Evolutionary conservation across 2,113 vertebrate species (phyloP), one percentile per base, ranked within the genome.

Genomic region (Ariopsis seemanni): DNA sequence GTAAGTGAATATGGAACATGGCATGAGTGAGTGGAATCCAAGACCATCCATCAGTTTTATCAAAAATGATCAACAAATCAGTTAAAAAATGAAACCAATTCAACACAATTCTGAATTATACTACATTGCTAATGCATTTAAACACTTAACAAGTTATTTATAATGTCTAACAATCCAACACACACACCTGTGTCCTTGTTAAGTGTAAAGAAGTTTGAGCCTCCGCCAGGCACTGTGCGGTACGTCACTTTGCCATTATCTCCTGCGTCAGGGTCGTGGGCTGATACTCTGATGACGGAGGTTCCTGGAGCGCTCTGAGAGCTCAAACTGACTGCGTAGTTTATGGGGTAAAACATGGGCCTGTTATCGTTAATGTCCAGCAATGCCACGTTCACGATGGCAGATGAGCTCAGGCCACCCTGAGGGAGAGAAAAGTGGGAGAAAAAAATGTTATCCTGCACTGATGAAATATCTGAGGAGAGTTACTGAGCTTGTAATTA

Each of bases 321-420:
- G 88, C 98, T 99, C 86, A 99, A 94, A 90, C 98, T 99, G 90
- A 96, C 96, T 0, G 97, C 96, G 34, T 99, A 99, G 85, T 97
- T 95, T 86, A 96, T 88, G 0, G 98, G 98, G 89, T 99, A 99
- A 88, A 99, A 99, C 75, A 94, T 94, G 0, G 98, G 98, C 3
- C 94, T 94, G 91, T 99, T 99, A 94, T 99, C 98, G 9, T 99
- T 99, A 7, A 98, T 94, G 50, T 99, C 98, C 82, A 95, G 95
- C 90, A 99, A 92, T 20, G 94, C 96, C 57, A 99, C 96, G 84
- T 96, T 96, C 85, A 99, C 97, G 0, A 93, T 95, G 14, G 96
- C 96, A 81, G 95, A 94, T 74, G 97, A 96, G 90, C 96, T 97
- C 91, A 98, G 93, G 60, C 98, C 97, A 17, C 98, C 98, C 98